These are phyloP conservation scores for Rhincodon typus DNA, from an alignment of 2,797 vertebrate genomes.

Conservation along the genomic window DNA sequence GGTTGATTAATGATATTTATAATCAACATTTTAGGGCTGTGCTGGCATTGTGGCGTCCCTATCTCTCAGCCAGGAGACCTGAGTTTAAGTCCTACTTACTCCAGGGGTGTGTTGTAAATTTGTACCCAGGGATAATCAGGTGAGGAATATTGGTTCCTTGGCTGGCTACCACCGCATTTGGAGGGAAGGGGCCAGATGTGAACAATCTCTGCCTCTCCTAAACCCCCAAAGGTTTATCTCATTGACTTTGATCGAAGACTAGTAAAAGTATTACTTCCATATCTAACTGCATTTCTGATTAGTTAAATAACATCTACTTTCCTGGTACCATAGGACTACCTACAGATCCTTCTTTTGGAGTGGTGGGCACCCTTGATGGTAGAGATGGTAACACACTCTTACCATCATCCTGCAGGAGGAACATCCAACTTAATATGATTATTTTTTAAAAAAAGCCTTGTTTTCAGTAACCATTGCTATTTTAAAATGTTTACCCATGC, in stretches of 20 bases:
- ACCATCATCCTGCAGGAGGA: background rate
- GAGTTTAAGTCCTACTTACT: no score
- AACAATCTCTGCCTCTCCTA: background rate
- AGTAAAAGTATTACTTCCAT: background rate
- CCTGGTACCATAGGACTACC: background rate
- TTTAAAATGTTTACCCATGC: background rate
- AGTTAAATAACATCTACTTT: background rate
- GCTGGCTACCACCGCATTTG: background rate
- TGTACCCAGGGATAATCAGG: background rate
- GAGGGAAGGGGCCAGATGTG: background rate
- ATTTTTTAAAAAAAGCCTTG: background rate
- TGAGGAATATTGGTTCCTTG: background rate
- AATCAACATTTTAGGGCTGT: no score
- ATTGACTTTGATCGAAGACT: background rate
- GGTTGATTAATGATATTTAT: no score
- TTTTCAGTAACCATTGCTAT: background rate
- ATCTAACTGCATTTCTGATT: background rate
- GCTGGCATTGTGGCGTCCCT: no score
- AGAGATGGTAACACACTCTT: background rate
- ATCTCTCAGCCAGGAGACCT: no score
- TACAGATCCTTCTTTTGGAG: background rate
- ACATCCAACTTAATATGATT: background rate
- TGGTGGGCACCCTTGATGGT: background rate
- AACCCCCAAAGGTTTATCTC: background rate
- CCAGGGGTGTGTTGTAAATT: no score